phyloP scores from a whole-genome alignment of 2,113 vertebrate genomes.

The Mystacornis crossleyi region DNA sequence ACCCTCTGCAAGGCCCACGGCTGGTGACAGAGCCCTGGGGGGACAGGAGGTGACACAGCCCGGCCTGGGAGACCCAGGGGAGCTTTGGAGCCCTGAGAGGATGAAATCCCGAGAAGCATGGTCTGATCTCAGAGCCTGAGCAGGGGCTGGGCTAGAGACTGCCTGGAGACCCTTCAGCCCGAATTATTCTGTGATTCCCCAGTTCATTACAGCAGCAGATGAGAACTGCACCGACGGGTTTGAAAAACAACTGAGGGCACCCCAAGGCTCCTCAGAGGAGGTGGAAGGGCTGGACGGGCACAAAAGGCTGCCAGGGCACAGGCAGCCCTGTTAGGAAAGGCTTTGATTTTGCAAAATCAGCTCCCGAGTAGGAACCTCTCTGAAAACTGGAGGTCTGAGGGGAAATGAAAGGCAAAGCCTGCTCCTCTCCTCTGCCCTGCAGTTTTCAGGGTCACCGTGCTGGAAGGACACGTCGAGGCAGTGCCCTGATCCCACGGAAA shows the following conservation, averaged over 20 bases:
- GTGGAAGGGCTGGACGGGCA: background rate
- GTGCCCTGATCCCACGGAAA: background rate
- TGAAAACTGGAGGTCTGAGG: background rate
- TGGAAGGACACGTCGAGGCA: fast-evolving
- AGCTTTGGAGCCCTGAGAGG: background rate
- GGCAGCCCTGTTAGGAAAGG: background rate
- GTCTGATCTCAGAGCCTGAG: background rate
- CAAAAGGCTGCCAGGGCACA: background rate
- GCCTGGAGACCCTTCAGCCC: background rate
- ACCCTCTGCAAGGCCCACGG: background rate
- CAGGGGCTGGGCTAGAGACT: background rate
- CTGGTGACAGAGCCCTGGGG: background rate
- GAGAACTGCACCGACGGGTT: background rate
- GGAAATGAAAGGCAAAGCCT: background rate
- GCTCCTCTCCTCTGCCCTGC: background rate
- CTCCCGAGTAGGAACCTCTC: background rate
- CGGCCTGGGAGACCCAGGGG: background rate
- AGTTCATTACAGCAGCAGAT: background rate
- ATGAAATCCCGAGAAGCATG: background rate
- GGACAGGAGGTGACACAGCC: background rate
- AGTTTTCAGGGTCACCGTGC: background rate
- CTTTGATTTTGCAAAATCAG: background rate
- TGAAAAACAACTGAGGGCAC: background rate
- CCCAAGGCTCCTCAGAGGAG: background rate
- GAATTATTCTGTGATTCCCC: background rate